phyloP scores from a whole-genome alignment of 2,888 invertebrate genomes.

The Stenodera caucasica region DNA sequence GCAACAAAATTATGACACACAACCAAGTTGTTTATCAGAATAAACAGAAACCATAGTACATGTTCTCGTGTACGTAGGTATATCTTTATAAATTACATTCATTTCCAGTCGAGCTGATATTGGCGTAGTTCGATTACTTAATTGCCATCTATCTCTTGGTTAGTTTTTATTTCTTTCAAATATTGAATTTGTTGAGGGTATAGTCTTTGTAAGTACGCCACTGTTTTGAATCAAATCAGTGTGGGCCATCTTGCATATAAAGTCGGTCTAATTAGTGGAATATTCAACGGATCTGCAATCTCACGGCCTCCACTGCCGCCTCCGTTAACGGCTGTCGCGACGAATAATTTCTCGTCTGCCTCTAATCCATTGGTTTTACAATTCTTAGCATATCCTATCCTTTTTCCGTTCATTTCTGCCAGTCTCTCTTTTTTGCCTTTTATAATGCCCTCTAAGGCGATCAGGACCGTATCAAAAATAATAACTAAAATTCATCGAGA shows the following conservation, averaged over 20 bases:
- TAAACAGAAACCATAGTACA: neutral
- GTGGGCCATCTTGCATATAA: constrained; percentile 11
- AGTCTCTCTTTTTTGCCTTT: neutral
- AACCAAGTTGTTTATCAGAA: neutral
- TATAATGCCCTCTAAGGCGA: neutral
- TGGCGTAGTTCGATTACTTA: no score
- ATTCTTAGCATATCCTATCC: neutral
- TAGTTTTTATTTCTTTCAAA: no score
- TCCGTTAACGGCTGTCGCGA: constrained; percentile 32
- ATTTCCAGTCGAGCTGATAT: no score
- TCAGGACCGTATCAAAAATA: neutral
- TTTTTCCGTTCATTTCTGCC: neutral
- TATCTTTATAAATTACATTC: no score
- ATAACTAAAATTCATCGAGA: neutral
- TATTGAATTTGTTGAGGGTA: no score
- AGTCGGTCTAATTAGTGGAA: constrained; percentile 28
- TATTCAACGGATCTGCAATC: constrained; percentile 29
- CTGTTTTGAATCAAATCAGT: neutral
- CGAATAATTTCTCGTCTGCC: constrained; percentile 29
- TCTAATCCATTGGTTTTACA: neutral
- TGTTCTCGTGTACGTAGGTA: no score
- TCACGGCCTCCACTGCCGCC: constrained; percentile 29
- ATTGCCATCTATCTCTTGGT: no score
- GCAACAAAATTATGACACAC: neutral
- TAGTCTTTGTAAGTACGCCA: neutral